Evolutionary conservation across 2,113 vertebrate genomes (phyloP), one percentile per base, ranked within the genome.

Genomic region (Ciconia maguari): DNA sequence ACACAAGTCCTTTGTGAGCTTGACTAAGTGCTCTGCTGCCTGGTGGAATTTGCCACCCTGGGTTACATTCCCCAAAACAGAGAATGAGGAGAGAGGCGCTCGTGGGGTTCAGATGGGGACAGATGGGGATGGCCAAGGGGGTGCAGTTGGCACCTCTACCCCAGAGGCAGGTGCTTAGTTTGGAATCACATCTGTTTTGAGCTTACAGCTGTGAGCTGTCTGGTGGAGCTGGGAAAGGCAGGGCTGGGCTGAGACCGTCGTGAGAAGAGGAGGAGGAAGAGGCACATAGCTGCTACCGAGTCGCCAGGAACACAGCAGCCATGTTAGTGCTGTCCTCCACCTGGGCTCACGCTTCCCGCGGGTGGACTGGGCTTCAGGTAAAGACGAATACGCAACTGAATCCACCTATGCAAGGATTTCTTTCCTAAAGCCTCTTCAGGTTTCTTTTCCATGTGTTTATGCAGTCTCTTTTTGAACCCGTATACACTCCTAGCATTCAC

Each of bases 271-370:
- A 71, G 68, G 25, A 81, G 72, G 41, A 52, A 11, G 44, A 58
- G 38, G 21, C 21, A 27, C 4, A 5, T 1, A 49, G 71, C 7
- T 64, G 41, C 38, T 32, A 11, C 22, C 2, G 52, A 48, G 42
- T 18, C 0, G 0, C 15, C 6, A 54, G 83, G 21, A 65, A 0
- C 49, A 5, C 16, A 52, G 48, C 25, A 76, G 65, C 24, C 5
- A 7, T 4, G n/a, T 5, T 57, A n/a, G 17, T 17, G 55, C 46
- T 61, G 2, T 19, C 24, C 36, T 72, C 19, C 32, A 13, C 11
- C 22, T 18, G 15, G n/a, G 17, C 9, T 81, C 30, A 7, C 0
- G 0, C 7, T 54, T 62, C 21, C 17, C 26, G 0, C 3, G 1
- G 0, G 5, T 19, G 17, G 70, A 16, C 55, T 38, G 57, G n/a